These are phyloP conservation scores for Peromyscus maniculatus DNA, from an alignment of 2,113 vertebrate species.

Conservation along the genomic window DNA sequence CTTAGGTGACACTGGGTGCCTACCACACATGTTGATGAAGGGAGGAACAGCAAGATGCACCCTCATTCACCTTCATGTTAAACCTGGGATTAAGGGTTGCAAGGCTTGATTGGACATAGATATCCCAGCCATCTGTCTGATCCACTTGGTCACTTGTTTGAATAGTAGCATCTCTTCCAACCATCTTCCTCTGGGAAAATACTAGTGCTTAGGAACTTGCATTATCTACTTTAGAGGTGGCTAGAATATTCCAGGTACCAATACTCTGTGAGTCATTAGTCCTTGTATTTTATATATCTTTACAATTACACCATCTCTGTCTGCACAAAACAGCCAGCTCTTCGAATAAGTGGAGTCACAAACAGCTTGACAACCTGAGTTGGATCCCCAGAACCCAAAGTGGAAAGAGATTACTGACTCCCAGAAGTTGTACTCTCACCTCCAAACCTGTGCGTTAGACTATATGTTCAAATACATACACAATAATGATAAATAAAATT, in stretches of 20 bases:
- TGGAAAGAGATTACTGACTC: background rate
- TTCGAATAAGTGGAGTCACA: slow-evolving; percentile 21
- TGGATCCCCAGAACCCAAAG: background rate
- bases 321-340: background rate
- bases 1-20: background rate
- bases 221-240: background rate
- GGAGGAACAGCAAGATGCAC: background rate
- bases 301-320: background rate
- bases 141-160: background rate
- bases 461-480: background rate
- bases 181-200: background rate
- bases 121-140: background rate
- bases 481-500: background rate
- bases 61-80: background rate
- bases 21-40: background rate
- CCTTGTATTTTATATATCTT: background rate
- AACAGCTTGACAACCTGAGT: background rate
- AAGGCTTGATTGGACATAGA: background rate
- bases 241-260: background rate
- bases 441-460: background rate
- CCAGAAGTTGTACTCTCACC: background rate
- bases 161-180: background rate
- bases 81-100: background rate
- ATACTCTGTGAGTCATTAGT: background rate
- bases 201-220: background rate